phyloP scores from a whole-genome alignment of 1,140 invertebrate species.

The Prorops nasuta region DNA sequence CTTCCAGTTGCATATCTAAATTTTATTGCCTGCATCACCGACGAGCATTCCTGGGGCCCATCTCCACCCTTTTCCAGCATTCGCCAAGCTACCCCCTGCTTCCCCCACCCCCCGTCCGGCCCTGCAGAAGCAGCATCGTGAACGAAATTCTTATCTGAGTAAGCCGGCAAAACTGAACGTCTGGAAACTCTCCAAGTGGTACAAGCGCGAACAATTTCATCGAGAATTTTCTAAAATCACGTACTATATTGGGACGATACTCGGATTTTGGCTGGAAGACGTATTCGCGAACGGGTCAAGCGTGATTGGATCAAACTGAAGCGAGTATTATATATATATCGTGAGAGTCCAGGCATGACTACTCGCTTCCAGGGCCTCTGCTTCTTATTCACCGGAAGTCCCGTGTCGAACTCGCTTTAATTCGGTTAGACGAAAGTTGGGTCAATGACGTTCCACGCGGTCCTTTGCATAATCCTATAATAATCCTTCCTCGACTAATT shows the following conservation, averaged over 20 bases:
- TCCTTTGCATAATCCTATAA: too few species aligned
- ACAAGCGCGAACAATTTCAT: constrained; percentile 27
- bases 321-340: background rate
- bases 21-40: too few species aligned
- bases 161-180: background rate
- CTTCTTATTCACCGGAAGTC: background rate
- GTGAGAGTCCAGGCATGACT: background rate
- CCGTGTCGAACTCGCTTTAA: background rate
- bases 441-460: too few species aligned
- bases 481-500: too few species aligned
- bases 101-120: too few species aligned
- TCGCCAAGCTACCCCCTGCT: too few species aligned
- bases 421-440: background rate
- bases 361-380: too few species aligned
- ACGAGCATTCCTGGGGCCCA: background rate
- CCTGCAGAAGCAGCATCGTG: background rate
- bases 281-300: background rate
- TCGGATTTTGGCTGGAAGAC: background rate
- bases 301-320: background rate
- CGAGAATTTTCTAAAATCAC: constrained; percentile 30
- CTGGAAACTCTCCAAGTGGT: constrained; percentile 27
- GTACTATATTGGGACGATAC: constrained; percentile 24
- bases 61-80: too few species aligned
- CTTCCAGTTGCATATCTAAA: too few species aligned
- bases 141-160: constrained; percentile 28